A percentile compares a stretch with the other conserved stretches of the same genome.
These are phyloP conservation scores for Gymnarchus niloticus DNA, from an alignment of 2,113 vertebrate species.

Conservation along the genomic window DNA sequence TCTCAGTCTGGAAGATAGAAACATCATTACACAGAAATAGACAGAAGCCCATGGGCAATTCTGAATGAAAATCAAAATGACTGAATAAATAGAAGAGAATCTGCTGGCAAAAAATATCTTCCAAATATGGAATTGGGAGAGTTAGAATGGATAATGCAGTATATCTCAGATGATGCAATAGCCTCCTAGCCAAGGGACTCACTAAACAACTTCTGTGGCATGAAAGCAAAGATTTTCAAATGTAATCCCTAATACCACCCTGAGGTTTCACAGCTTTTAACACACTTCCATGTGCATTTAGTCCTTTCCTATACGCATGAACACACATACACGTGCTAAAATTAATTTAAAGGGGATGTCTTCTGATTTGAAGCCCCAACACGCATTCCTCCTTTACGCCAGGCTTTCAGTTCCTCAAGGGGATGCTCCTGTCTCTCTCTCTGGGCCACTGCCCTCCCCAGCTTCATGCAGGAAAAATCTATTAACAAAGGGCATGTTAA, in stretches of 20 bases:
- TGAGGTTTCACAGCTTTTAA: not conserved
- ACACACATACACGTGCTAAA: not conserved
- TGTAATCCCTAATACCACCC: not conserved
- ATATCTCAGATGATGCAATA: not conserved
- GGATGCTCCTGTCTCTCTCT: constrained; percentile 32
- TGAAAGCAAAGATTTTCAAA: not conserved
- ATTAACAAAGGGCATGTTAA: constrained; percentile 62
- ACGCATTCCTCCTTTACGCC: constrained; percentile 39
- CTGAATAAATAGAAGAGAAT: constrained; percentile 7
- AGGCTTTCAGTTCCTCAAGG: constrained; percentile 48
- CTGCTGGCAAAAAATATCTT: constrained; percentile 1
- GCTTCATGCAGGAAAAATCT: constrained; percentile 23
- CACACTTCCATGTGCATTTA: not conserved
- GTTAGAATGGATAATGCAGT: not conserved
- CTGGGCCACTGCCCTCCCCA: not conserved
- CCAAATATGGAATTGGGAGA: not conserved
- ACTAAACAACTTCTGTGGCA: not conserved
- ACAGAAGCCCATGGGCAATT: not conserved
- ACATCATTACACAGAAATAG: not conserved
- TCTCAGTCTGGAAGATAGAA: not conserved
- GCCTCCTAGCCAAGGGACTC: not conserved
- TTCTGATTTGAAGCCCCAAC: constrained; percentile 41
- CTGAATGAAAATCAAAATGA: constrained; percentile 10
- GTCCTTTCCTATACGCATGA: not conserved
- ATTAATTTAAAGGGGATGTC: constrained; percentile 40